Conservation (phyloP, 2,888 invertebrate genomes). For the Hoplodrina blanda region DNA sequence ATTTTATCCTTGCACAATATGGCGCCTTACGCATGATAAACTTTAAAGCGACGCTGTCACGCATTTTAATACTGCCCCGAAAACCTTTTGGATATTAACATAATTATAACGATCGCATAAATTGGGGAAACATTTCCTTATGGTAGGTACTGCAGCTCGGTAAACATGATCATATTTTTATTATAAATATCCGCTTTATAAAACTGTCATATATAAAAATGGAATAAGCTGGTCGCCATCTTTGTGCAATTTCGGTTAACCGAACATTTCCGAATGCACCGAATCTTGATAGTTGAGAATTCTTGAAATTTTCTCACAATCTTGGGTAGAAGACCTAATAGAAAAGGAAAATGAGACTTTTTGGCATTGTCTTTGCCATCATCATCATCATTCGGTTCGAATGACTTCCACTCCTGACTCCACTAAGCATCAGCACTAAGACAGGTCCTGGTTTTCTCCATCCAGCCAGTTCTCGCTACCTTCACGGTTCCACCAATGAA, state of each 20-base stretch:
- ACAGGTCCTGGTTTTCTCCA: too few species aligned
- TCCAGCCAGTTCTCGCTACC: too few species aligned
- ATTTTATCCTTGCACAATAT: conserved; percentile 43
- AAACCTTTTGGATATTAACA: conserved; percentile 53
- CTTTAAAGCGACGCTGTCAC: conserved; percentile 23
- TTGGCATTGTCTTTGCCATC: too few species aligned
- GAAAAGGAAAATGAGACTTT: too few species aligned
- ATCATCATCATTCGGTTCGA: too few species aligned
- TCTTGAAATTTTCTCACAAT: too few species aligned
- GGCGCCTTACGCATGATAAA: conserved; percentile 37
- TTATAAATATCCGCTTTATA: neutral
- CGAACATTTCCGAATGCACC: conserved; percentile 10
- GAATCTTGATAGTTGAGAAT: neutral
- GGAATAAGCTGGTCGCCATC: neutral
- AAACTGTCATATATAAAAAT: conserved; percentile 9
- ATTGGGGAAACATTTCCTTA: conserved; percentile 43
- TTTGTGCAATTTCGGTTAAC: neutral
- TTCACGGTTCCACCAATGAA: too few species aligned
- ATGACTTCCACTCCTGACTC: too few species aligned
- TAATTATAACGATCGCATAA: conserved; percentile 34
- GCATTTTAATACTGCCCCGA: conserved; percentile 57
- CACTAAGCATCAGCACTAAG: too few species aligned
- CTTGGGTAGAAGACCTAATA: too few species aligned
- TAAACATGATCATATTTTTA: conserved; percentile 17
- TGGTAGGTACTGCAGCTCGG: neutral